These are phyloP conservation scores for Fabriciana adippe DNA, from an alignment of 2,888 invertebrate species.

Conservation along the genomic window DNA sequence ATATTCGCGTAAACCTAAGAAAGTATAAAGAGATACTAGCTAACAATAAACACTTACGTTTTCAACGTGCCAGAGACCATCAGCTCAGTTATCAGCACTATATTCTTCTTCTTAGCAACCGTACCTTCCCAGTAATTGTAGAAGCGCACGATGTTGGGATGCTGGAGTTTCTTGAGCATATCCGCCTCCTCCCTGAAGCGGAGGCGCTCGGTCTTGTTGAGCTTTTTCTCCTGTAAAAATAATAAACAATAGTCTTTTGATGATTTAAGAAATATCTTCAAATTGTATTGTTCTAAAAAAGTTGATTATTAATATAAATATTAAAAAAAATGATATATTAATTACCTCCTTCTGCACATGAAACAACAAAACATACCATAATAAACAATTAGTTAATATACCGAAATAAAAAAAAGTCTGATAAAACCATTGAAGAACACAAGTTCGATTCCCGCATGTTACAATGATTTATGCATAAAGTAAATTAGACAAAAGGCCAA, in stretches of 20 bases:
- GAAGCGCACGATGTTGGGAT: constrained; percentile 98
- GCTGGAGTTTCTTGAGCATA: constrained; percentile 99
- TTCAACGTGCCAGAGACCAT: constrained; percentile 99
- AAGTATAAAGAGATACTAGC: background rate
- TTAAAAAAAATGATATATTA: no score
- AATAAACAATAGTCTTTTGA: background rate
- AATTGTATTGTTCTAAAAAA: no score
- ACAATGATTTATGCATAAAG: no score
- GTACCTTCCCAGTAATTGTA: constrained; percentile 99
- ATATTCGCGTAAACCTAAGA: no score
- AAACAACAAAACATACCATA: no score
- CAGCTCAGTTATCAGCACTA: constrained; percentile 98
- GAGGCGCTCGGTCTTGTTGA: constrained; percentile 97
- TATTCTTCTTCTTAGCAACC: constrained; percentile 95
- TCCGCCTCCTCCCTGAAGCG: constrained; percentile 98
- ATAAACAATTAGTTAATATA: no score
- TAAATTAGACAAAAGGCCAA: no score
- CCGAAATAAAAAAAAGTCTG: no score
- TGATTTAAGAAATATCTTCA: no score
- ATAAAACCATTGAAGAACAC: background rate
- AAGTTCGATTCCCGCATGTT: background rate
- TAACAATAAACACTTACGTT: constrained; percentile 86
- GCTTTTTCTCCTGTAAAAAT: constrained; percentile 91
- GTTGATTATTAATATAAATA: no score
- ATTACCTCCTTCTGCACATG: no score